Conservation (phyloP, 2,797 vertebrate species). For the Apogon hyalosoma region DNA sequence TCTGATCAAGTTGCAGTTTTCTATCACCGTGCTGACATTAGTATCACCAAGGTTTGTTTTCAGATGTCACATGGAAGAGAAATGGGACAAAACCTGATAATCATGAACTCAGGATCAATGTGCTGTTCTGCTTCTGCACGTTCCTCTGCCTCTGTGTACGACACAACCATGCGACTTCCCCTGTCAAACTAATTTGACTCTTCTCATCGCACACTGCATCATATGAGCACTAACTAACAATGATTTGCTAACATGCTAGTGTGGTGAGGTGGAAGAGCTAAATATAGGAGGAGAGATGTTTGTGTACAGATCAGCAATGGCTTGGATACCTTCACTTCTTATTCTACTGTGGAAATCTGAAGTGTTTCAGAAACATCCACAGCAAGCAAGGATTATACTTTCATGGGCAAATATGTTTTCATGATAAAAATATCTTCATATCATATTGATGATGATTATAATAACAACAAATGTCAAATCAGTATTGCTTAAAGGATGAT, state of each 20-base stretch:
- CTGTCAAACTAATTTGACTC: constrained; percentile 45
- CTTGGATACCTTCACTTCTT: background rate
- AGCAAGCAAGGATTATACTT: too few species aligned
- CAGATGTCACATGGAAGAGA: background rate
- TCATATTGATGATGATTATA: too few species aligned
- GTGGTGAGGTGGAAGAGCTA: constrained; percentile 27
- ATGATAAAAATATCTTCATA: background rate
- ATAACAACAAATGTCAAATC: too few species aligned
- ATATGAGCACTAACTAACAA: constrained; percentile 1
- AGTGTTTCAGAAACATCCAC: too few species aligned
- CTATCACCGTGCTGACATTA: background rate
- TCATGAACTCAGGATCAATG: background rate
- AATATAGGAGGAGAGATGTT: constrained; percentile 18
- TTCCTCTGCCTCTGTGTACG: constrained; percentile 16
- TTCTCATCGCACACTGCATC: constrained; percentile 14
- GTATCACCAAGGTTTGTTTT: background rate
- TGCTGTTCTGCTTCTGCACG: constrained; percentile 18
- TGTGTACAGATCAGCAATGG: constrained; percentile 1
- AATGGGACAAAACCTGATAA: background rate
- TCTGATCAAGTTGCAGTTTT: too few species aligned
- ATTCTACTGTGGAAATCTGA: background rate
- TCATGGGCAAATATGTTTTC: too few species aligned
- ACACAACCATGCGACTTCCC: constrained; percentile 27
- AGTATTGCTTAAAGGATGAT: too few species aligned
- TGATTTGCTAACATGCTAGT: constrained; percentile 10